These are phyloP conservation scores for Enteromius unitaeniatus DNA, from an alignment of 2,797 vertebrate genomes.

Conservation along the genomic window DNA sequence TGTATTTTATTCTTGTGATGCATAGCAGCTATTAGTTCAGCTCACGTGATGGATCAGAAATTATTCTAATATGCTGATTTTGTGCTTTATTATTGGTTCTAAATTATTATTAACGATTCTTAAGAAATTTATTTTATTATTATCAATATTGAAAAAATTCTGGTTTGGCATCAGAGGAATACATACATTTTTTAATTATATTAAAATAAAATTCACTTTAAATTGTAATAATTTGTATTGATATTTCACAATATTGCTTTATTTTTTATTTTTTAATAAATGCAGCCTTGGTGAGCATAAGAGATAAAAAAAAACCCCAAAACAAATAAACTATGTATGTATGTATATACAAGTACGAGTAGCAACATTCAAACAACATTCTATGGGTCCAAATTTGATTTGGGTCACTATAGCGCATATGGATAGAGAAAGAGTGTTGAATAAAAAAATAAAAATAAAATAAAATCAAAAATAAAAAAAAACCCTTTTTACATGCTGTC, in stretches of 20 bases:
- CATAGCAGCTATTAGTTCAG: neutral
- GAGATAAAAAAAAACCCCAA: too few relatives aligned
- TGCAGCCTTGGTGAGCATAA: neutral
- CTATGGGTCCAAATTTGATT: neutral
- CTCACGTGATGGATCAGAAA: neutral
- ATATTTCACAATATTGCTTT: neutral
- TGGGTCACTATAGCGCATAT: neutral
- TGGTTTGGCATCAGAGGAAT: neutral
- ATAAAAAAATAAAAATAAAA: too few relatives aligned
- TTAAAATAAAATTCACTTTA: neutral
- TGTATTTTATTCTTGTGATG: neutral
- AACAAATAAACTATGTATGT: too few relatives aligned
- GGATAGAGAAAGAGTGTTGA: neutral
- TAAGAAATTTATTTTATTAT: neutral
- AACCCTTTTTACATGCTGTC: conserved; percentile 6
- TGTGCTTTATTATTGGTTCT: neutral
- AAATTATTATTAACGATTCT: neutral
- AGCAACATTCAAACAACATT: neutral
- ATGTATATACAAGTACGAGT: too few relatives aligned
- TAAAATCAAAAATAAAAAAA: neutral
- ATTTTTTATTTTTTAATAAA: neutral
- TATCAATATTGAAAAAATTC: neutral
- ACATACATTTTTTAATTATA: neutral
- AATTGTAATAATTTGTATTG: neutral
- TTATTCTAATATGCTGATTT: neutral